Conservation (phyloP, 2,888 invertebrate species). For the Meliscaeva auricollis region DNA sequence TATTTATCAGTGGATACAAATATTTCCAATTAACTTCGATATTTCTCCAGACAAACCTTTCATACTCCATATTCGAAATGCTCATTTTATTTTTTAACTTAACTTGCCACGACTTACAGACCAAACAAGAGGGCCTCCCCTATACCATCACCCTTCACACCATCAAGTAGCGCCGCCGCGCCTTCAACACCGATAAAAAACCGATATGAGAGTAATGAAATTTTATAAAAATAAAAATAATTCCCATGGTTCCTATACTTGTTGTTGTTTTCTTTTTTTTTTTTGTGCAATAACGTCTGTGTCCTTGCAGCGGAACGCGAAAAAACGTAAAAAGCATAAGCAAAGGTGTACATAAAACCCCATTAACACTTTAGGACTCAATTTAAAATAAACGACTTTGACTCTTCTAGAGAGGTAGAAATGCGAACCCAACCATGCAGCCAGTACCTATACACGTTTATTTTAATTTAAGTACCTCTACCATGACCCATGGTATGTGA, state of each 20-base stretch:
- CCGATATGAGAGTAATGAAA: conserved; percentile 53
- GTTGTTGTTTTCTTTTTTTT: conserved; percentile 7
- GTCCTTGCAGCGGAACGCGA: conserved; percentile 23
- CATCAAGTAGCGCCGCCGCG: neutral
- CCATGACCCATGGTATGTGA: conserved; percentile 35
- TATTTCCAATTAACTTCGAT: conserved; percentile 56
- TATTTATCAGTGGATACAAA: conserved; percentile 39
- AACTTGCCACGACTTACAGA: neutral
- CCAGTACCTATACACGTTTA: conserved; percentile 55
- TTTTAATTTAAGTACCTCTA: conserved; percentile 66
- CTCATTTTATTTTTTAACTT: conserved; percentile 43
- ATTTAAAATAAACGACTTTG: conserved; percentile 75
- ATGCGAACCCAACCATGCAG: conserved; percentile 42
- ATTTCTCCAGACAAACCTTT: conserved; percentile 15
- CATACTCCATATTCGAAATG: neutral
- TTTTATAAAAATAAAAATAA: conserved; percentile 59
- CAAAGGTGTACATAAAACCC: conserved; percentile 62
- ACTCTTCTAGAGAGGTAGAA: conserved; percentile 55
- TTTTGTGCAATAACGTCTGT: conserved; percentile 41
- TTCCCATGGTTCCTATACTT: conserved; percentile 17
- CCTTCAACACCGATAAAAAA: conserved; percentile 21
- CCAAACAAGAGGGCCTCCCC: neutral
- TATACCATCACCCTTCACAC: neutral
- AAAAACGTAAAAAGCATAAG: neutral
- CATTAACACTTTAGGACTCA: conserved; percentile 75